Conservation (phyloP, 2,113 vertebrate genomes). For the Mus spicilegus region DNA sequence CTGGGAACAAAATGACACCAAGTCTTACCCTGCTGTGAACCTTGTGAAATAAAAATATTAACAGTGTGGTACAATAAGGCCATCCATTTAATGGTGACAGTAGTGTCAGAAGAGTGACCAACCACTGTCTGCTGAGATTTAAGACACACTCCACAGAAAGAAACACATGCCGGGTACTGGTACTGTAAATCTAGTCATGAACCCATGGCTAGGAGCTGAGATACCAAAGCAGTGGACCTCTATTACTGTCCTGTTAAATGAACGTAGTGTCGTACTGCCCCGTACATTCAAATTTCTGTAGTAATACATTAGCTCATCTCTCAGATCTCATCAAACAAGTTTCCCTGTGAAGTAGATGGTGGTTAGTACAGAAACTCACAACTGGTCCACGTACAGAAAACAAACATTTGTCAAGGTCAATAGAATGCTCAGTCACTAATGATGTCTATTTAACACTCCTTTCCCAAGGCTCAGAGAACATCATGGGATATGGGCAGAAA, state of each 20-base stretch:
- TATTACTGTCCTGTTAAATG: neutral
- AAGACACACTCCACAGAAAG: neutral
- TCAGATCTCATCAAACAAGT: neutral
- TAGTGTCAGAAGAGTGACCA: neutral
- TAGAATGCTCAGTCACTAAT: neutral
- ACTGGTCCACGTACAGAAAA: neutral
- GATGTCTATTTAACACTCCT: neutral
- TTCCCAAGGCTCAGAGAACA: neutral
- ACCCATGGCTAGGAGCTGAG: neutral
- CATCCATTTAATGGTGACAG: neutral
- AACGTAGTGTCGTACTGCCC: neutral
- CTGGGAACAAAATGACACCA: neutral
- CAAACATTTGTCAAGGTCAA: neutral
- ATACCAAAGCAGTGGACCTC: neutral
- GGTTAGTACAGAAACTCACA: neutral
- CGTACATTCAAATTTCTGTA: neutral
- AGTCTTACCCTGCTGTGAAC: neutral
- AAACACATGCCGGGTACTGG: neutral
- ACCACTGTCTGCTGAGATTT: neutral
- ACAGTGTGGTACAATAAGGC: neutral
- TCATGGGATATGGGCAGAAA: no score
- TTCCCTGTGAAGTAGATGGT: neutral
- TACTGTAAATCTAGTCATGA: neutral
- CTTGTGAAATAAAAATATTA: neutral
- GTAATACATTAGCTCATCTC: neutral